Base-by-base conservation (phyloP, 2,113 vertebrate species). In the Cariama cristata region DNA sequence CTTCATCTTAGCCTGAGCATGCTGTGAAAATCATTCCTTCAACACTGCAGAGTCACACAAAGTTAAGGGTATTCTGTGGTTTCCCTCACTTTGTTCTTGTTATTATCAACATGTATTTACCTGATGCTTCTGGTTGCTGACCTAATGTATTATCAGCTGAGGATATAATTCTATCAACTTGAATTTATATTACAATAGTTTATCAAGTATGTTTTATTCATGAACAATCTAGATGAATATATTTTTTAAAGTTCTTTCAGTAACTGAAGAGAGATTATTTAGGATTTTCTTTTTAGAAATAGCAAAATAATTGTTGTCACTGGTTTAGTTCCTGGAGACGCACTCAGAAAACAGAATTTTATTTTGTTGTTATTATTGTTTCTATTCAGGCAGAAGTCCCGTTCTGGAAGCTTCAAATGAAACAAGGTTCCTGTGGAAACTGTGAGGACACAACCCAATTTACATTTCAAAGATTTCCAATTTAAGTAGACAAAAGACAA, bases 201-300 rank as follows among this genome's bases (percentile, higher is more conserved):
- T 30, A 50, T 1, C 6, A 58, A 49, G 3, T 23, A 53, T 5
- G 14, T 38, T 60, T 63, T 55, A 53, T 8, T n/a, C 14, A n/a
- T 66, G 14, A 71, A 66, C 1, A 15, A 21, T 26, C 19, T 20
- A 44, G 12, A 44, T 0, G 1, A 59, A 21, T 9, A 17, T 21
- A 32, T 26, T 47, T 35, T 45, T 10, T 53, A 15, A 85, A 73
- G 12, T 81, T 63, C 15, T 76, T 81, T 24, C 12, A 44, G 11
- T 52, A 74, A 60, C n/a, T 14, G 5, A 42, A 77, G 13, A 59
- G 53, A 59, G 4, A 80, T 35, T 30, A 4, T 14, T 50, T 62
- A 68, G 32, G 15, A 44, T 77, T 59, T 68, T 76, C 3, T 62
- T 49, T 72, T 55, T 35, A 40, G 21, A 87, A 72, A 38, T 8